Percentiles rank a stretch among this genome's conserved stretches.
Evolutionary conservation across 2,888 invertebrate species (phyloP).

Genomic region (Thysanoteuthis rhombus): DNA sequence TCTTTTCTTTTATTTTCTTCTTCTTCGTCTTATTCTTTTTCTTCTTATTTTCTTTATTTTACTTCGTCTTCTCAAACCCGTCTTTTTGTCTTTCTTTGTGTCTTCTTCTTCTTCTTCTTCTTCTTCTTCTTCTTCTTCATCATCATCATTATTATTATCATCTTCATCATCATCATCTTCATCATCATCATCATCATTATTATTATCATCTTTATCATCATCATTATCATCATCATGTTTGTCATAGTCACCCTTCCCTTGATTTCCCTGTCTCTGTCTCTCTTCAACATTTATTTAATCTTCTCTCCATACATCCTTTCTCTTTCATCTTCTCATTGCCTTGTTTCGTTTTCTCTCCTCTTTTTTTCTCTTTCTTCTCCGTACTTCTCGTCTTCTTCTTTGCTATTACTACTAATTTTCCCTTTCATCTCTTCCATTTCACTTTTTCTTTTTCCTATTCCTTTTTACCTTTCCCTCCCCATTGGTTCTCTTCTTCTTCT

Average conservation of each 20-base stretch:
- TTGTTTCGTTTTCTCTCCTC: neutral
- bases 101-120: neutral
- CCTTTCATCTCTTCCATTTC: neutral
- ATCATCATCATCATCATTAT: neutral
- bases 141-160: neutral
- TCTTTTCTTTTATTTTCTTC: fast-evolving
- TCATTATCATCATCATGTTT: neutral
- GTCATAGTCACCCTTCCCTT: neutral
- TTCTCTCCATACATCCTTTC: neutral
- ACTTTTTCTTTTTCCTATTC: neutral
- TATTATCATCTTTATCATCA: neutral
- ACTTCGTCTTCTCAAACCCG: neutral
- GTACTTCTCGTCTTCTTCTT: neutral
- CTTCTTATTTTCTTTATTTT: neutral
- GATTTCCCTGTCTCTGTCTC: neutral
- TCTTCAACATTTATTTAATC: neutral
- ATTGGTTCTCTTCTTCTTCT: neutral
- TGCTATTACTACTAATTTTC: neutral
- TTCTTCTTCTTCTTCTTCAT: neutral
- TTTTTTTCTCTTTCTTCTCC: neutral
- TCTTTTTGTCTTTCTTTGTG: neutral
- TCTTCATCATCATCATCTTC: neutral
- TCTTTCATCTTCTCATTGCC: neutral
- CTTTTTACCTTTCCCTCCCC: too few relatives aligned
- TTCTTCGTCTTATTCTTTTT: neutral